Base-by-base conservation (phyloP, 1,140 invertebrate genomes). In the Steinernema khuongi region DNA sequence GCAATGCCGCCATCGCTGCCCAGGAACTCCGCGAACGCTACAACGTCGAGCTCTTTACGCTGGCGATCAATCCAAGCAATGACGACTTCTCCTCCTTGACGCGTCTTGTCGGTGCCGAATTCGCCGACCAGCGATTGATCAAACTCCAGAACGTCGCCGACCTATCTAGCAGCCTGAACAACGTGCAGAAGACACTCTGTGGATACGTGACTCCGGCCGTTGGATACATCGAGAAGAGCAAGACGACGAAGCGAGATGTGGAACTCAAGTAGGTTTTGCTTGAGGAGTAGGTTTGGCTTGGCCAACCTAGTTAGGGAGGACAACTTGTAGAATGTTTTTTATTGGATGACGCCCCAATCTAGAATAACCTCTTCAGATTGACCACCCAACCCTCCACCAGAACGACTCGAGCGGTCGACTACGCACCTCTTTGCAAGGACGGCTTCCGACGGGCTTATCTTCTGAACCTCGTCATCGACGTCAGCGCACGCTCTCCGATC, bases 1-100 rank as follows among this genome's bases (percentile, higher is more conserved):
- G 83, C 71, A 84, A 84, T 70, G 82, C 84, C 28, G 81, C 81
- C 32, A 41, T 36, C 32, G 69, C 77, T 28, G 82, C 84, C 7
- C 60, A 77, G 19, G 84, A 85, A 18, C 74, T 84, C 7, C 81
- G 82, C 14, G 80, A 85, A 22, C 67, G 72, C 18, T 68, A 77
- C 67, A 77, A 69, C 26, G 79, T 85, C 67, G 78, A 85, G 71
- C 67, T 84, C 19, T 85, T 85, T 60, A 77, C 74, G 19, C 72
- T 84, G 17, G 84, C 82, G 0, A 74, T 84, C 22, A 75, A 77
- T 14, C 74, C 82, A 0, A 68, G 73, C 28, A 31, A 74, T 18
- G 80, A 79, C 31, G 74, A 79, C 30, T 67, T 76, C 1, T 36
- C 77, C 31, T 77, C 79, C 1, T 73, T 84, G 28, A 69, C 75